Evolutionary conservation across 2,888 invertebrate species (phyloP), one percentile per base, ranked within the genome.

Genomic region (Amphipoea lucens): DNA sequence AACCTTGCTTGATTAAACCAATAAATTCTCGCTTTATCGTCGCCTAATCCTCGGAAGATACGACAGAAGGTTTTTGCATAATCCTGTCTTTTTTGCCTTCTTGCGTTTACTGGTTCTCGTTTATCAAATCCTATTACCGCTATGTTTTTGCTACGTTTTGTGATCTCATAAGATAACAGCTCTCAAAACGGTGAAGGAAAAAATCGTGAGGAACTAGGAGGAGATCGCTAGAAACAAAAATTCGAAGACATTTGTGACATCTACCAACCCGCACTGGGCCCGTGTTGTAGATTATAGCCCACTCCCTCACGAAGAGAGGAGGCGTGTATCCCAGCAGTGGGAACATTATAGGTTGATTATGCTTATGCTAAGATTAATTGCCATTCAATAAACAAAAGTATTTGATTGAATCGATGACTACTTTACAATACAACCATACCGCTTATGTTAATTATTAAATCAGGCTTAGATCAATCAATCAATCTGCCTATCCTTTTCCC

Each of bases 1-100:
- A 77, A 74, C 78, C 78, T 82, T 79, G 65, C 74, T 83, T 85
- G 85, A 88, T 88, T 87, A 83, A 83, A 87, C 75, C 69, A 72
- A 82, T 88, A 85, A 80, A 88, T 87, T 80, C 51, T 70, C 69
- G 20, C 74, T 74, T 73, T 66, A 85, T 83, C 57, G 62, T 65
- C 54, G 45, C 12, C 29, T 82, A 72, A 74, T 74, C 72, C 57
- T 60, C 60, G 12, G 17, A 51, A 81, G 57, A 48, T 73, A 48
- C 29, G 60, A 48, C 40, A 3, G 40, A 29, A 54, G 9, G 60
- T 9, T 76, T 70, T 54, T 66, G 57, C 65, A 68, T 76, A 73
- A 54, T 76, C 23, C n/a, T 60, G 48, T 29, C 29, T 77, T 74
- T 72, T 63, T 42, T 51, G 40, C 48, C 40, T 62, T 40, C 48